These are phyloP conservation scores for Periparus ater DNA, from an alignment of 2,797 vertebrate genomes.

Conservation along the genomic window DNA sequence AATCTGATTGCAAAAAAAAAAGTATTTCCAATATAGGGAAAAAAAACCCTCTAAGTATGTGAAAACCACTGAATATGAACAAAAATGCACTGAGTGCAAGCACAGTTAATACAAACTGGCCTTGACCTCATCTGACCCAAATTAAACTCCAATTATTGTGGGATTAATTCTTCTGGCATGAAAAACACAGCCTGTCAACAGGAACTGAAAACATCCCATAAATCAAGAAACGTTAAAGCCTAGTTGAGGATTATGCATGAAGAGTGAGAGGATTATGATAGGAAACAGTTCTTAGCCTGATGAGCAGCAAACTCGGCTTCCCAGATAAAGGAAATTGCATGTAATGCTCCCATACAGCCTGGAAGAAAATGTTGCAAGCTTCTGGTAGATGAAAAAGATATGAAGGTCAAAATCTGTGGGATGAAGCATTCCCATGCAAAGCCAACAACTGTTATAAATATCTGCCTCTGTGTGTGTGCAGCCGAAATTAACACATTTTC, in stretches of 20 bases:
- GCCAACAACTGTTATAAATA: constrained; percentile 22
- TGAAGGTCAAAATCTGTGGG: background rate
- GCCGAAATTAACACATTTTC: background rate
- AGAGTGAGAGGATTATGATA: constrained; percentile 39
- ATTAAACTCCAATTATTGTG: background rate
- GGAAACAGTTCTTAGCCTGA: constrained; percentile 40
- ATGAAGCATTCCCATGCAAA: constrained; percentile 29
- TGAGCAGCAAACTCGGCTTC: constrained; percentile 37
- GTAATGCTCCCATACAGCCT: constrained; percentile 19
- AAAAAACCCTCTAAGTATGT: background rate
- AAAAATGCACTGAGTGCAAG: constrained; percentile 1
- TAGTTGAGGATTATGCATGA: constrained; percentile 27
- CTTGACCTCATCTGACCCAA: constrained; percentile 16
- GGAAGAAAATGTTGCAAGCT: constrained; percentile 52
- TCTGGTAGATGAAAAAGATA: constrained; percentile 37
- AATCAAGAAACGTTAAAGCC: constrained; percentile 38
- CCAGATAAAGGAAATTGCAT: constrained; percentile 43
- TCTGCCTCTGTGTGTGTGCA: background rate
- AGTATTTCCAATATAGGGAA: constrained; percentile 2
- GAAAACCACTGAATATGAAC: constrained; percentile 51
- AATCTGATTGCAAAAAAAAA: background rate
- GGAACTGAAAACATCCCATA: constrained; percentile 35
- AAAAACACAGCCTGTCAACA: constrained; percentile 51
- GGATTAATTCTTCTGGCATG: constrained; percentile 18
- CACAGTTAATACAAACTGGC: background rate